Percentiles rank a stretch among this genome's conserved stretches.
Conservation (phyloP, 2,888 invertebrate species). For the Epistrophe eligans region DNA sequence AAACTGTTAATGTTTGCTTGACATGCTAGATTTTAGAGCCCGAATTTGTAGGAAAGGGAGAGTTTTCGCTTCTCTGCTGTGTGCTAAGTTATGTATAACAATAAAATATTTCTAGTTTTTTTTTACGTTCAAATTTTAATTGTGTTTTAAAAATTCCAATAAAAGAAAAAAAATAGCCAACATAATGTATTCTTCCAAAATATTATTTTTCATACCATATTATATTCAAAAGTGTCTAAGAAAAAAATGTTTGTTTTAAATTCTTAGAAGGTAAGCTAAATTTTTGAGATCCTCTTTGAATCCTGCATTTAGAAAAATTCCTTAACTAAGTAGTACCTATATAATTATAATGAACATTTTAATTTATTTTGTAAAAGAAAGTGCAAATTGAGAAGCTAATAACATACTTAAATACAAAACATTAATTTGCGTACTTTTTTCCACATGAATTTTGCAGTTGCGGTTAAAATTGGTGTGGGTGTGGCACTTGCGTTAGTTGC, state of each 20-base stretch:
- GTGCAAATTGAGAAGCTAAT: slow-evolving; percentile 80
- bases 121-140: too few species aligned
- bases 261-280: background rate
- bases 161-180: too few species aligned
- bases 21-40: too few species aligned
- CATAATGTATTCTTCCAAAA: too few species aligned
- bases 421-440: slow-evolving; percentile 74
- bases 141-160: too few species aligned
- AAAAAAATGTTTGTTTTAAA: background rate
- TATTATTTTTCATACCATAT: too few species aligned
- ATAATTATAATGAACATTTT: background rate
- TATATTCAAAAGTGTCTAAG: too few species aligned
- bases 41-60: too few species aligned
- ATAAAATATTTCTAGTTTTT: too few species aligned
- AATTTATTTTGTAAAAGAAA: slow-evolving; percentile 77
- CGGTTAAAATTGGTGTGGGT: slow-evolving; percentile 93
- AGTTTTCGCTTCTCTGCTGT: too few species aligned
- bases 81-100: too few species aligned
- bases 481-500: slow-evolving; percentile 93
- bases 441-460: slow-evolving; percentile 89
- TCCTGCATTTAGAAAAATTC: background rate
- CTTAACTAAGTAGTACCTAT: background rate
- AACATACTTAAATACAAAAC: slow-evolving; percentile 59
- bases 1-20: too few species aligned
- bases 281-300: background rate